phyloP scores from a whole-genome alignment of 2,888 invertebrate species.

The Prenolepis imparis region DNA sequence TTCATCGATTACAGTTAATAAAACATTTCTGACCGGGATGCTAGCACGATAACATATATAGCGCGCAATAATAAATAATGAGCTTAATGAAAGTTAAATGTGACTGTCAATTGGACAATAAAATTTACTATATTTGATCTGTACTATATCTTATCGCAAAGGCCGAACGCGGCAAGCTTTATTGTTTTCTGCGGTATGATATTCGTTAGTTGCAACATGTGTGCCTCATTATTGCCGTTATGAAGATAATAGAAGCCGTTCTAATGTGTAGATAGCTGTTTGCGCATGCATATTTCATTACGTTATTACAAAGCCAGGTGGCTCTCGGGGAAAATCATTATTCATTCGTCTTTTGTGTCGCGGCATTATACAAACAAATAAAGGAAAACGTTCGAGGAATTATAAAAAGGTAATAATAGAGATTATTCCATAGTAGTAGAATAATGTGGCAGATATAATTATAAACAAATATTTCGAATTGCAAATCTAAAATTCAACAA shows the following conservation, averaged over 20 bases:
- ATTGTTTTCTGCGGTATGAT: constrained; percentile 35
- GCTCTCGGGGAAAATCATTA: constrained; percentile 34
- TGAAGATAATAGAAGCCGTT: constrained; percentile 44
- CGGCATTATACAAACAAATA: constrained; percentile 9
- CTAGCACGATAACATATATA: background rate
- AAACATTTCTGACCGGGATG: background rate
- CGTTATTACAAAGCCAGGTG: constrained; percentile 26
- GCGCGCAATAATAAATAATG: background rate
- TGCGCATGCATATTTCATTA: constrained; percentile 47
- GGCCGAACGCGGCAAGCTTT: background rate
- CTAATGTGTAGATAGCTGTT: constrained; percentile 45
- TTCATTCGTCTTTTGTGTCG: constrained; percentile 31
- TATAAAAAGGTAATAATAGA: background rate
- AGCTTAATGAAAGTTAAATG: constrained; percentile 15
- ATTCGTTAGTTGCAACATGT: constrained; percentile 36
- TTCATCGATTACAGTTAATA: background rate
- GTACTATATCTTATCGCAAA: constrained; percentile 20
- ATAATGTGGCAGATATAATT: constrained; percentile 22
- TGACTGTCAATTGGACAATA: background rate
- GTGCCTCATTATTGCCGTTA: constrained; percentile 36
- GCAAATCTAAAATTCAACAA: background rate
- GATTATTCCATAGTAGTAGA: background rate
- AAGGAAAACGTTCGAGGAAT: background rate
- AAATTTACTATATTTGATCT: constrained; percentile 13
- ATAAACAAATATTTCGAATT: background rate